Percentiles rank a stretch among this genome's conserved stretches.
phyloP scores from a whole-genome alignment of 1,140 invertebrate species.

The Periplaneta americana region DNA sequence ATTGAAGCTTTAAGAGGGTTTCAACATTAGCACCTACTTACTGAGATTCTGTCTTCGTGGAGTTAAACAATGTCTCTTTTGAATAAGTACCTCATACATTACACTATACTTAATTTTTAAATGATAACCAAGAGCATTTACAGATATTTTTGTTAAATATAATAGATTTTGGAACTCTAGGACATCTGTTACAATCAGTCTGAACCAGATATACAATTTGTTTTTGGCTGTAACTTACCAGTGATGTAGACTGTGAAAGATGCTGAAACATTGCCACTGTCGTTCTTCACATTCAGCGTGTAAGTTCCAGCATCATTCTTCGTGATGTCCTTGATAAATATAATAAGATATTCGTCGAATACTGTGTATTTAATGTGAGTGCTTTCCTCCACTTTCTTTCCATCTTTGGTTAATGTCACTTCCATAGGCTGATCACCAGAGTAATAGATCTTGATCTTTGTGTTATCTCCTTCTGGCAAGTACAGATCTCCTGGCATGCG shows the following conservation, averaged over 20 bases:
- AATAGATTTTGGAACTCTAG: too few relatives aligned
- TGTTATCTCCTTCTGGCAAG: conserved; percentile 89
- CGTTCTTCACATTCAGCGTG: conserved; percentile 83
- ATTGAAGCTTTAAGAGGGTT: too few relatives aligned
- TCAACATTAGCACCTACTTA: too few relatives aligned
- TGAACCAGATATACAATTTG: too few relatives aligned
- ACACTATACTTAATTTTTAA: too few relatives aligned
- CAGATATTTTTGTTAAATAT: too few relatives aligned
- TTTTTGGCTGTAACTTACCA: too few relatives aligned
- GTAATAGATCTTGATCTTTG: conserved; percentile 91
- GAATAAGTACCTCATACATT: too few relatives aligned
- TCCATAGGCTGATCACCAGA: conserved; percentile 89
- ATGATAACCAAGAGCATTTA: too few relatives aligned
- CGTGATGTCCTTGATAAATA: conserved; percentile 83
- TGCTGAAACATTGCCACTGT: conserved; percentile 79
- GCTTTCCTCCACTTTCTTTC: conserved; percentile 68
- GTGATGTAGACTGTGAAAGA: conserved; percentile 85
- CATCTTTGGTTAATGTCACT: conserved; percentile 76
- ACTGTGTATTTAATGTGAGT: conserved; percentile 84
- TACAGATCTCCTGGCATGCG: conserved; percentile 85
- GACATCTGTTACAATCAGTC: too few relatives aligned
- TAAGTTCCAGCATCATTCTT: conserved; percentile 83
- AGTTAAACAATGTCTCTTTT: too few relatives aligned
- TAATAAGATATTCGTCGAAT: conserved; percentile 93
- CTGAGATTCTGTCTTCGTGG: too few relatives aligned